phyloP scores from a whole-genome alignment of 2,888 invertebrate species.

The Aphrophora alni region DNA sequence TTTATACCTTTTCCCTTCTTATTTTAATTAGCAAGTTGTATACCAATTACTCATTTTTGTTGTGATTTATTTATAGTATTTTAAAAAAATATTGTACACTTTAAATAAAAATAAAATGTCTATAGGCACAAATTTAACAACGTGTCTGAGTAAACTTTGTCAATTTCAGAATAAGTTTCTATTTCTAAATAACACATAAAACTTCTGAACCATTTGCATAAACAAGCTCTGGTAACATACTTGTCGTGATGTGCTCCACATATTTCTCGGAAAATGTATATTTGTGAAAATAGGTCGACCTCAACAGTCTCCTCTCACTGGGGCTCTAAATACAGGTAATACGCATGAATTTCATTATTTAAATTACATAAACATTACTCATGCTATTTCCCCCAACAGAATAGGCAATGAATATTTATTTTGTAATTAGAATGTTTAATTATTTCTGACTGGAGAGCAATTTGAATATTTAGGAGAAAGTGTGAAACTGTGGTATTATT shows the following conservation, averaged over 20 bases:
- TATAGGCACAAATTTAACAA: no score
- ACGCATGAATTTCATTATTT: not conserved
- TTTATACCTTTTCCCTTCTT: no score
- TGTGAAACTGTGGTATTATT: not conserved
- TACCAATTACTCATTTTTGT: no score
- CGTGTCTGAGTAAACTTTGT: no score
- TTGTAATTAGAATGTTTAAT: conserved; percentile 2
- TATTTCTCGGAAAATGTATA: not conserved
- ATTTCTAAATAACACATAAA: not conserved
- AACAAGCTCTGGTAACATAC: not conserved
- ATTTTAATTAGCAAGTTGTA: no score
- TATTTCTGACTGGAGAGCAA: not conserved
- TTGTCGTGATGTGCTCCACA: not conserved
- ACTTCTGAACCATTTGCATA: not conserved
- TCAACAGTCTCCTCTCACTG: not conserved
- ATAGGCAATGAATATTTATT: not conserved
- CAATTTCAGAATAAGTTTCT: no score
- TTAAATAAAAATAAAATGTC: no score
- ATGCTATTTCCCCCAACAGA: not conserved
- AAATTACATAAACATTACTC: conserved; percentile 6
- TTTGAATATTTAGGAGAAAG: not conserved
- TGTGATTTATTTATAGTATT: no score
- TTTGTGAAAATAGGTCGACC: not conserved
- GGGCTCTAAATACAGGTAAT: not conserved
- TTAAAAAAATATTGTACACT: no score